Evolutionary conservation across 2,888 invertebrate genomes (phyloP), one percentile per base, ranked within the genome.

Genomic region (Patella ulyssiponensis): DNA sequence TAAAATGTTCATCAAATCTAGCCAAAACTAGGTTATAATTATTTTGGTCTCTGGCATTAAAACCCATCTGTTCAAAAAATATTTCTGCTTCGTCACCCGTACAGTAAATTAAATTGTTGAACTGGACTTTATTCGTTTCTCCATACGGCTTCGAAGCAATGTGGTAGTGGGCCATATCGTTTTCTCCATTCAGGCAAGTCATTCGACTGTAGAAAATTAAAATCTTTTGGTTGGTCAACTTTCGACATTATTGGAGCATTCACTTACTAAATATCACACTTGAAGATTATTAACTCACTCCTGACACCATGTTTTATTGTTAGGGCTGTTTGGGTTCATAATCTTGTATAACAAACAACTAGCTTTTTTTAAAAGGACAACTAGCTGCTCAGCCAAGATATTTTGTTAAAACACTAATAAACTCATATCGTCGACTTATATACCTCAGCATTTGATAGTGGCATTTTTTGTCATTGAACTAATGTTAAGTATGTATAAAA

Each of bases 1-100:
- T 73, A 54, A 78, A 80, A 74, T 79, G 75, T 54, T 64, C 51
- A 52, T 82, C 70, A 58, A 78, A 80, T 77, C 76, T 76, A 3
- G 71, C 70, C 5, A 80, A 17, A 2, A 78, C 77, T 74, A n/a
- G 72, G 12, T 5, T n/a, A 56, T 56, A 56, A n/a, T 3, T n/a
- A 56, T 4, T 56, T 56, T 14, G 15, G 2, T 56, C 56, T 17
- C 4, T 56, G 14, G 14, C 56, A 56, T 1, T n/a, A 2, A 56
- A 3, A 17, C 15, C 2, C 2, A 56, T 17, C 17, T 56, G 3
- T 56, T 56, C 3, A 54, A 15, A 17, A 54, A 54, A 54, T 15
- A 17, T 15, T 56, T 56, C 56, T 3, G 56, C 56, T 56, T 56
- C 56, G 1, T 56, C 11, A 9, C 56, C 3, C 0, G 4, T 56